phyloP scores from a whole-genome alignment of 23 tunicate species.

The Trididemnum clinides region DNA sequence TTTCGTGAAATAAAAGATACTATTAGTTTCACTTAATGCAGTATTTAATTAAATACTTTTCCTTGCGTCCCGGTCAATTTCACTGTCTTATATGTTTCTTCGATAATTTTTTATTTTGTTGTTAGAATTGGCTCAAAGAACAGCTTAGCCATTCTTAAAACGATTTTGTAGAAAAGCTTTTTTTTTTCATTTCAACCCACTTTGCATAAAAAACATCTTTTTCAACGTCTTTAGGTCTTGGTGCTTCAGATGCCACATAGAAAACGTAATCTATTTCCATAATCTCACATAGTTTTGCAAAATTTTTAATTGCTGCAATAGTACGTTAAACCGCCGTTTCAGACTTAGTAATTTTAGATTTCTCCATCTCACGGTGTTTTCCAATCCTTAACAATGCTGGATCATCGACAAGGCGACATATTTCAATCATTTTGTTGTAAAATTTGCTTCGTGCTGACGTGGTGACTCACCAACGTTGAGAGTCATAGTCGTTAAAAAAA shows the following conservation, averaged over 20 bases:
- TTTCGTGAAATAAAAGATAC: too few species aligned
- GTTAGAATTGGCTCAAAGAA: neutral
- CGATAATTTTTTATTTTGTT: neutral
- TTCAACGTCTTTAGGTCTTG: neutral
- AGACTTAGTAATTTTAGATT: neutral
- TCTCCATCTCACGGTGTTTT: neutral
- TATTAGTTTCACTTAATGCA: neutral
- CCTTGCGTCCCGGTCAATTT: neutral
- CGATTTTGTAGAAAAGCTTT: too few species aligned
- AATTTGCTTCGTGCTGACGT: neutral
- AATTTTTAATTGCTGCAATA: neutral
- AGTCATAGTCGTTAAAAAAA: too few species aligned
- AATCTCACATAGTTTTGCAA: neutral
- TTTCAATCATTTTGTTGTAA: neutral
- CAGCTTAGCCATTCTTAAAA: too few species aligned
- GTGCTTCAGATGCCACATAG: neutral
- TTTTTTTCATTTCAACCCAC: too few species aligned
- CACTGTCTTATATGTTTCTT: neutral
- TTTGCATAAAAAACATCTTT: neutral
- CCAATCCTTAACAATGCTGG: neutral
- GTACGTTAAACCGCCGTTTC: neutral
- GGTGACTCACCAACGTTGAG: too few species aligned
- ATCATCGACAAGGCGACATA: neutral
- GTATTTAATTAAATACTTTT: neutral
- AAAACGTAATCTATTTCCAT: neutral